A percentile compares a stretch with the other conserved stretches of the same genome.
These are phyloP conservation scores for Sphinx pinastri DNA, from an alignment of 2,888 invertebrate species.

Conservation along the genomic window DNA sequence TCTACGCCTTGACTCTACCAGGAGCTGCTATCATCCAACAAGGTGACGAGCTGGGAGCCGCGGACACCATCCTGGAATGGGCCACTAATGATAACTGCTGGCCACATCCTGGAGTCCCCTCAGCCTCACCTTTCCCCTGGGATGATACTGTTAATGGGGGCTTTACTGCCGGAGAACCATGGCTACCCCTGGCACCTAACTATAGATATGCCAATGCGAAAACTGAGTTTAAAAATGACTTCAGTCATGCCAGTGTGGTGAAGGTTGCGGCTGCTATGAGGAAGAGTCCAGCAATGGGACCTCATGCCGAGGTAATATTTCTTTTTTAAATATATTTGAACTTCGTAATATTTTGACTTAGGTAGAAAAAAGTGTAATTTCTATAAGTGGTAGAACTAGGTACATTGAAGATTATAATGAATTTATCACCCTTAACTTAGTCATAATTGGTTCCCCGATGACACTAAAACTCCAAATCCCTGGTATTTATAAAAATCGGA, in stretches of 20 bases:
- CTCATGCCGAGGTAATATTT: slow-evolving; percentile 68
- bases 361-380: too few relatives aligned
- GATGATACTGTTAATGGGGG: slow-evolving; percentile 74
- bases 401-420: too few relatives aligned
- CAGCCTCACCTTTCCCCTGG: slow-evolving; percentile 73
- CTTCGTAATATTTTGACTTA: background rate
- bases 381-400: too few relatives aligned
- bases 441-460: too few relatives aligned
- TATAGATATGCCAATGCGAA: slow-evolving; percentile 86
- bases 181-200: slow-evolving; percentile 87
- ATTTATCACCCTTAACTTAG: too few relatives aligned
- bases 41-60: slow-evolving; percentile 89
- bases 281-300: slow-evolving; percentile 73
- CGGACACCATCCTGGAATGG: slow-evolving; percentile 83
- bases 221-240: slow-evolving; percentile 73
- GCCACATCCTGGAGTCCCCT: slow-evolving; percentile 62
- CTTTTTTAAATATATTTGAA: background rate
- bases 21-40: slow-evolving; percentile 91
- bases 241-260: slow-evolving; percentile 77
- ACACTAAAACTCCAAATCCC: too few relatives aligned
- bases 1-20: slow-evolving; percentile 88
- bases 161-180: slow-evolving; percentile 84
- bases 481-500: too few relatives aligned
- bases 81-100: slow-evolving; percentile 73
- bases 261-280: slow-evolving; percentile 69